A percentile compares a stretch with the other conserved stretches of the same genome.
These are phyloP conservation scores for Picus viridis DNA, from an alignment of 2,797 vertebrate species.

Conservation along the genomic window DNA sequence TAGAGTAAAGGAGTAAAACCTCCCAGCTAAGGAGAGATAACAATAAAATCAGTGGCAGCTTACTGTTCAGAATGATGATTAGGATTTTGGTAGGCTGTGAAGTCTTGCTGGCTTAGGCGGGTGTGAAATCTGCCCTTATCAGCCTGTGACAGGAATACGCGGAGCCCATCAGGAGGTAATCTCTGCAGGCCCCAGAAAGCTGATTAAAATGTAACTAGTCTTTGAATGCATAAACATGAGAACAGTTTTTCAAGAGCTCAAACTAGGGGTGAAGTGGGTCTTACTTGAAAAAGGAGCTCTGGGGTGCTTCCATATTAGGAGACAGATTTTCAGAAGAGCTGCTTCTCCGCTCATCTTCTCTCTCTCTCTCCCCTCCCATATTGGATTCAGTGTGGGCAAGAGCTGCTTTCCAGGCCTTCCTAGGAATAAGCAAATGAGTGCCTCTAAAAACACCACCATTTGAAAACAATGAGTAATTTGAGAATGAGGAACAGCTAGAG, in stretches of 20 bases:
- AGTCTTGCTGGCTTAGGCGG: conserved; percentile 22
- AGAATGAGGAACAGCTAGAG: background rate
- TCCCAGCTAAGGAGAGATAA: conserved; percentile 25
- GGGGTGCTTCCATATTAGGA: background rate
- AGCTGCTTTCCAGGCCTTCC: background rate
- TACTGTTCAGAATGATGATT: conserved; percentile 31
- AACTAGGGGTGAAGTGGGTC: conserved; percentile 37
- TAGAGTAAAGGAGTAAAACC: background rate
- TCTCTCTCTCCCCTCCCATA: background rate
- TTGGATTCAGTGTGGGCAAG: background rate
- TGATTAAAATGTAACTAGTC: conserved; percentile 73
- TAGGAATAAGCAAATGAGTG: background rate
- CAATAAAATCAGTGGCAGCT: conserved; percentile 27
- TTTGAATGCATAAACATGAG: conserved; percentile 76
- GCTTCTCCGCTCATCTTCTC: background rate
- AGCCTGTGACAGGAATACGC: conserved; percentile 76
- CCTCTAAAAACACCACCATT: background rate
- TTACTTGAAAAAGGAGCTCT: conserved; percentile 28
- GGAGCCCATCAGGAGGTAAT: conserved; percentile 76
- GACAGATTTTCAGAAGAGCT: background rate
- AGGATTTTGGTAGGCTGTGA: conserved; percentile 50
- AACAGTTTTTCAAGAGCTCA: conserved; percentile 46
- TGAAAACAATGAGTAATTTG: background rate
- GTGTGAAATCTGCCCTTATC: conserved; percentile 79
- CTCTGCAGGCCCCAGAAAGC: conserved; percentile 70